These are phyloP conservation scores for Eleutherodactylus coqui DNA, from an alignment of 2,797 vertebrate species.

Conservation along the genomic window DNA sequence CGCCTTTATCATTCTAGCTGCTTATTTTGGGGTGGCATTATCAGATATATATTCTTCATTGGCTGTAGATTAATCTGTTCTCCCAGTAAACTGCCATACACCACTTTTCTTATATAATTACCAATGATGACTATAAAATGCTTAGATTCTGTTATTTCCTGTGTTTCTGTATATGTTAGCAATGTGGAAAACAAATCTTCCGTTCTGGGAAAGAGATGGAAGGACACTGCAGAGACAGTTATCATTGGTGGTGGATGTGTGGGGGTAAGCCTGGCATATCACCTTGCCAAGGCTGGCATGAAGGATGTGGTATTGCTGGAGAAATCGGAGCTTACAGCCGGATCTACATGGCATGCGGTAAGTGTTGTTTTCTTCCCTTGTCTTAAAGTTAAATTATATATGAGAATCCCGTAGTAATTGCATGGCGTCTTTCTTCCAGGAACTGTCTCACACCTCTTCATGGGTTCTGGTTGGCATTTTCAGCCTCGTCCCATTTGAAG, in stretches of 20 bases:
- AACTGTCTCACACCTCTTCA: background rate
- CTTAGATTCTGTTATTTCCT: background rate
- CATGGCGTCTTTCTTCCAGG: too few species aligned
- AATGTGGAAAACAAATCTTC: constrained; percentile 68
- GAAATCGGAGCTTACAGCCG: constrained; percentile 95
- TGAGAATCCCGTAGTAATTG: background rate
- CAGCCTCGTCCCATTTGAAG: background rate
- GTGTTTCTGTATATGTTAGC: constrained; percentile 65
- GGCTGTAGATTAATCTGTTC: too few species aligned
- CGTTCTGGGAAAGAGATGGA: constrained; percentile 77
- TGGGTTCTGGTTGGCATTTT: background rate
- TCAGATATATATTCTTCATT: too few species aligned
- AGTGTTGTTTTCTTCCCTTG: constrained; percentile 52
- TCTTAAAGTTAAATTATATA: background rate
- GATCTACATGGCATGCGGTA: constrained; percentile 99
- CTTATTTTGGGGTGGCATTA: too few species aligned
- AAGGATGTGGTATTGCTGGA: constrained; percentile 94
- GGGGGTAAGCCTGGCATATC: constrained; percentile 92
- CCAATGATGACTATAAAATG: too few species aligned
- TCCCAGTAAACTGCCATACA: too few species aligned
- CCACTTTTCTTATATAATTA: too few species aligned
- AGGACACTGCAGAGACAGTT: constrained; percentile 89
- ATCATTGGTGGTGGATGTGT: constrained; percentile 95
- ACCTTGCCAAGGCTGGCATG: constrained; percentile 92
- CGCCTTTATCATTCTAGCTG: too few species aligned